Conservation (phyloP, 2,797 vertebrate genomes). For the Cetoscarus ocellatus region DNA sequence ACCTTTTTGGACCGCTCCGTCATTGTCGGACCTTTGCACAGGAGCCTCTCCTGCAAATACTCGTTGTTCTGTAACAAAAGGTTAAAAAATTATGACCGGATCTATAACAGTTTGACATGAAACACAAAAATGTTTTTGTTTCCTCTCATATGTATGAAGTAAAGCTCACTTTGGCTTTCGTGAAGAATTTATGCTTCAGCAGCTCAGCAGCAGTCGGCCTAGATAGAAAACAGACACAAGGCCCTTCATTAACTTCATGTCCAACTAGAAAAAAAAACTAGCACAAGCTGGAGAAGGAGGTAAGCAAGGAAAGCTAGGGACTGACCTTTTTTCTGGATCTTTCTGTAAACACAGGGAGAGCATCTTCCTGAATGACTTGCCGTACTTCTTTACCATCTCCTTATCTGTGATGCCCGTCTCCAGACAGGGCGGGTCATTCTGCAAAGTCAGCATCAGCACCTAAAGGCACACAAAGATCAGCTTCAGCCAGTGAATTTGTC, state of each 20-base stretch:
- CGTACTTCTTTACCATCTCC: slow-evolving; percentile 98
- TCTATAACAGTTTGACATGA: slow-evolving; percentile 2
- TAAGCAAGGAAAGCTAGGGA: neutral
- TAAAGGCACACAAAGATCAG: slow-evolving; percentile 49
- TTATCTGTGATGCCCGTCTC: slow-evolving; percentile 98
- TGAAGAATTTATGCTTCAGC: slow-evolving; percentile 96
- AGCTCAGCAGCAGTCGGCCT: slow-evolving; percentile 97
- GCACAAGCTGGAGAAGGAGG: slow-evolving; percentile 7
- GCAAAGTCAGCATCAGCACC: slow-evolving; percentile 97
- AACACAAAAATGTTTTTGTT: neutral
- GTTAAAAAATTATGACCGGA: slow-evolving; percentile 6
- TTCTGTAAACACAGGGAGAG: slow-evolving; percentile 97
- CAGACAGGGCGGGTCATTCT: slow-evolving; percentile 95
- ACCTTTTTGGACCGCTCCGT: slow-evolving; percentile 95
- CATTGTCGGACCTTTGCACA: slow-evolving; percentile 93
- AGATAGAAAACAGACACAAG: slow-evolving; percentile 61
- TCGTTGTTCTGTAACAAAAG: slow-evolving; percentile 90
- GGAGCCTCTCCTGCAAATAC: slow-evolving; percentile 92
- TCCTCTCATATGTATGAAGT: neutral
- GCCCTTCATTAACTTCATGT: slow-evolving; percentile 16
- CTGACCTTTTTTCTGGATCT: slow-evolving; percentile 97
- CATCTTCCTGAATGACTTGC: slow-evolving; percentile 98
- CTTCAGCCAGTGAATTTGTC: neutral
- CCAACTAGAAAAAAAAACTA: slow-evolving; percentile 13
- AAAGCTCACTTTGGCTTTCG: slow-evolving; percentile 92